Conservation (phyloP, 2,888 invertebrate species). For the Chaetogeoica ovagalla region DNA sequence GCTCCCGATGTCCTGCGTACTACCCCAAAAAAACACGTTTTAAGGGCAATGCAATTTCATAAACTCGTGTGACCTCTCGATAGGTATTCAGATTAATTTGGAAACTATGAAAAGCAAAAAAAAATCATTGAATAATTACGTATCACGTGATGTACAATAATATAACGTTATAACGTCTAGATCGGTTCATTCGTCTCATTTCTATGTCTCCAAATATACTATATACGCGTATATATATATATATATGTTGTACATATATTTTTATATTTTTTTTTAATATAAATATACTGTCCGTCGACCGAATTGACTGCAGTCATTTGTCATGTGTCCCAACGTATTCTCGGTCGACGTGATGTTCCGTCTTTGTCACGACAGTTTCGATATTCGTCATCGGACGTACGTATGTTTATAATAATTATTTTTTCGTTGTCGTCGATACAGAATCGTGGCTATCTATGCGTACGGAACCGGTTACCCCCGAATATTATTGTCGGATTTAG, state of each 20-base stretch:
- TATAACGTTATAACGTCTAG: conserved; percentile 52
- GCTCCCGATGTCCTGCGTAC: background rate
- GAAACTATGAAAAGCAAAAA: conserved; percentile 27
- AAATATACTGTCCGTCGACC: conserved; percentile 19
- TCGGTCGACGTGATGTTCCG: conserved; percentile 21
- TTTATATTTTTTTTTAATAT: conserved; percentile 1
- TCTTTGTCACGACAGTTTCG: conserved; percentile 45
- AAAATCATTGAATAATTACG: background rate
- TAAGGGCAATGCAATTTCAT: conserved; percentile 38
- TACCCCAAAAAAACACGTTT: conserved; percentile 14
- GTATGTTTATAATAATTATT: conserved; percentile 11
- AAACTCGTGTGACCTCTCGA: conserved; percentile 43
- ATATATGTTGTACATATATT: background rate
- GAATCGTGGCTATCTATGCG: background rate
- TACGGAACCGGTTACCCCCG: background rate
- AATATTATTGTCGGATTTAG: conserved; percentile 1
- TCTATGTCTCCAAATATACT: conserved; percentile 9
- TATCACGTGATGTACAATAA: conserved; percentile 10
- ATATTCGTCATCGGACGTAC: conserved; percentile 30
- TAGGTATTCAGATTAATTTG: conserved; percentile 49
- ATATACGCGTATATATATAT: background rate
- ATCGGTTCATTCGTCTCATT: conserved; percentile 43
- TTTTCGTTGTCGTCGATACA: conserved; percentile 12
- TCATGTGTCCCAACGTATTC: conserved; percentile 25
- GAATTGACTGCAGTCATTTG: conserved; percentile 47